These are phyloP conservation scores for Hiodon alosoides DNA, from an alignment of 2,113 vertebrate genomes.

Conservation along the genomic window DNA sequence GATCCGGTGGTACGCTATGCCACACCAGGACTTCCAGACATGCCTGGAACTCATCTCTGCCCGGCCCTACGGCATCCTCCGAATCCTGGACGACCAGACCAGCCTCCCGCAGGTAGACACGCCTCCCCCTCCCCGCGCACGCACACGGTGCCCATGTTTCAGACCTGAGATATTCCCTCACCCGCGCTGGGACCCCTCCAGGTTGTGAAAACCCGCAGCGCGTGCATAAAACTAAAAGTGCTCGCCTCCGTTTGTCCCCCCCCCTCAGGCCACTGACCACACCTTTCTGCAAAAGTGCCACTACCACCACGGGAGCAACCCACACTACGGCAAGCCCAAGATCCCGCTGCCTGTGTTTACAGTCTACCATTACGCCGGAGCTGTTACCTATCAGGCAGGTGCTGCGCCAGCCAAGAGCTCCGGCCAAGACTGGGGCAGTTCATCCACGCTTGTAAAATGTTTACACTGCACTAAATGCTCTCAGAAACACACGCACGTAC, in stretches of 20 bases:
- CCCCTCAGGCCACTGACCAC: conserved; percentile 81
- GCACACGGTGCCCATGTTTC: background rate
- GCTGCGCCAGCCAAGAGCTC: background rate
- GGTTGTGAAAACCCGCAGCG: background rate
- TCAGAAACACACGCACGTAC: no score
- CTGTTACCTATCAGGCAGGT: conserved; percentile 85
- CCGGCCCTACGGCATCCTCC: conserved; percentile 76
- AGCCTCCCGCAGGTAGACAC: conserved; percentile 71
- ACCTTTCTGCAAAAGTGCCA: conserved; percentile 94
- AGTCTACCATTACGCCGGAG: conserved; percentile 78
- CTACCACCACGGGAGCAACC: conserved; percentile 76
- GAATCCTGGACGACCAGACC: conserved; percentile 83
- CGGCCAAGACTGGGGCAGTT: background rate
- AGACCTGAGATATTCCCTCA: background rate
- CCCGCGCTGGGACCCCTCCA: background rate
- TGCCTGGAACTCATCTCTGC: conserved; percentile 76
- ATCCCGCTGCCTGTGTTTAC: conserved; percentile 85
- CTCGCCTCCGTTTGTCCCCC: conserved; percentile 9
- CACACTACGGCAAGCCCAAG: conserved; percentile 78
- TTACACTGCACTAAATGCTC: background rate
- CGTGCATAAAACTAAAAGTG: background rate
- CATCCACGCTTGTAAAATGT: background rate
- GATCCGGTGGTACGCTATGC: conserved; percentile 71
- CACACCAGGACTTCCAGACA: conserved; percentile 51
- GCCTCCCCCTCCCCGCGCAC: background rate